Percentiles rank a stretch among this genome's conserved stretches.
These are phyloP conservation scores for Thereva unica DNA, from an alignment of 2,888 invertebrate species.

Conservation along the genomic window DNA sequence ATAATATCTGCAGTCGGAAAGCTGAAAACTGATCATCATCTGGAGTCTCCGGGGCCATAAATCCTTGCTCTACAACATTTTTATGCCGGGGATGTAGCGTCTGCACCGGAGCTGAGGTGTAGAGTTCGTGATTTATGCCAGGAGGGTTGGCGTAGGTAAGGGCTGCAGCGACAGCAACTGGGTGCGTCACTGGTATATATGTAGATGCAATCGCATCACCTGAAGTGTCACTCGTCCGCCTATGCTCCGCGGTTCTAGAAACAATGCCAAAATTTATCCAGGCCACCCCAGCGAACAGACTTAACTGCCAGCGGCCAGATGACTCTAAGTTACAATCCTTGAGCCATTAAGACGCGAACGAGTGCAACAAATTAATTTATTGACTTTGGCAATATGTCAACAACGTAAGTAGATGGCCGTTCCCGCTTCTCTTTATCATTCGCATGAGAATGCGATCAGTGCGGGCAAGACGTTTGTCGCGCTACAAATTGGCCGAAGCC, in stretches of 20 bases:
- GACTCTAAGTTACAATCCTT: neutral
- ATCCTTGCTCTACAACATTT: conserved; percentile 38
- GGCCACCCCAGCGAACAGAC: neutral
- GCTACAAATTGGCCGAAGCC: neutral
- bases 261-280: neutral
- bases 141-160: neutral
- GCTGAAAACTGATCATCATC: conserved; percentile 41
- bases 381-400: conserved; percentile 42
- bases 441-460: conserved; percentile 1
- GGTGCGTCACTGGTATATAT: neutral
- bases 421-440: conserved; percentile 8
- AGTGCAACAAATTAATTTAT: conserved; percentile 42
- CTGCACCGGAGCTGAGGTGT: conserved; percentile 37
- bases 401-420: conserved; percentile 33
- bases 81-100: conserved; percentile 21
- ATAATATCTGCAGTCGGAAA: conserved; percentile 38
- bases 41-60: conserved; percentile 36
- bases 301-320: neutral
- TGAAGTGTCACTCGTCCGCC: neutral
- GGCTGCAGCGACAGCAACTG: neutral
- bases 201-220: neutral
- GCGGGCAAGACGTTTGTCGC: neutral
- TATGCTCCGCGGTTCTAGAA: neutral
- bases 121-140: conserved; percentile 39
- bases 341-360: conserved; percentile 14